These are phyloP conservation scores for Spondyliosoma cantharus DNA, from an alignment of 2,797 vertebrate species.

Conservation along the genomic window DNA sequence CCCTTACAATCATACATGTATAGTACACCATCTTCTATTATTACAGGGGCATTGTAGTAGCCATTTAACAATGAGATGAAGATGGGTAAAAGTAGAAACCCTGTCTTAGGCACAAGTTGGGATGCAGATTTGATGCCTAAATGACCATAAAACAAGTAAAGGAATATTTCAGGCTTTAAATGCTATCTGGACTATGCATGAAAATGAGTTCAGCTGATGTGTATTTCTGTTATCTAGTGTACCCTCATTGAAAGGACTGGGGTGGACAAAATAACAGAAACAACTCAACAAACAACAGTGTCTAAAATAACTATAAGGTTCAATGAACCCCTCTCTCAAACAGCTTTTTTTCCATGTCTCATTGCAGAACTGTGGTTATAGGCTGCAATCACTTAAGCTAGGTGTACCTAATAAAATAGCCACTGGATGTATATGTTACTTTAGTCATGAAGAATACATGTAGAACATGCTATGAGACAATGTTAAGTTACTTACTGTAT, in stretches of 20 bases:
- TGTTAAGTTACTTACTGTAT: too few relatives aligned
- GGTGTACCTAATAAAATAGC: background rate
- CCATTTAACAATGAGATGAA: background rate
- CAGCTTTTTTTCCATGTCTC: background rate
- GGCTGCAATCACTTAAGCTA: background rate
- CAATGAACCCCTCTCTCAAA: background rate
- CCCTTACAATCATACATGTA: conserved; percentile 26
- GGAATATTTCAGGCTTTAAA: background rate
- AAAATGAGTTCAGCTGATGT: background rate
- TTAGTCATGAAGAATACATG: background rate
- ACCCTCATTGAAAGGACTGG: background rate
- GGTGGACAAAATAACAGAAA: background rate
- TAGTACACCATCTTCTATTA: conserved; percentile 11
- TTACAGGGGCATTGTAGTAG: background rate
- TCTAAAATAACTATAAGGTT: background rate
- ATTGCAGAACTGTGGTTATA: background rate
- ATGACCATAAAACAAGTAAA: background rate
- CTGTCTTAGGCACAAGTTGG: background rate
- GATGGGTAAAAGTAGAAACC: background rate
- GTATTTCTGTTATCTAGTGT: background rate
- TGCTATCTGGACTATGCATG: background rate
- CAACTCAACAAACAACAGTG: background rate
- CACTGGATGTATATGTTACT: background rate
- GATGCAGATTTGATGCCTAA: background rate
- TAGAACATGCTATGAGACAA: too few relatives aligned